phyloP scores from a whole-genome alignment of 1,140 invertebrate species.

The Drosophila lacertosa region DNA sequence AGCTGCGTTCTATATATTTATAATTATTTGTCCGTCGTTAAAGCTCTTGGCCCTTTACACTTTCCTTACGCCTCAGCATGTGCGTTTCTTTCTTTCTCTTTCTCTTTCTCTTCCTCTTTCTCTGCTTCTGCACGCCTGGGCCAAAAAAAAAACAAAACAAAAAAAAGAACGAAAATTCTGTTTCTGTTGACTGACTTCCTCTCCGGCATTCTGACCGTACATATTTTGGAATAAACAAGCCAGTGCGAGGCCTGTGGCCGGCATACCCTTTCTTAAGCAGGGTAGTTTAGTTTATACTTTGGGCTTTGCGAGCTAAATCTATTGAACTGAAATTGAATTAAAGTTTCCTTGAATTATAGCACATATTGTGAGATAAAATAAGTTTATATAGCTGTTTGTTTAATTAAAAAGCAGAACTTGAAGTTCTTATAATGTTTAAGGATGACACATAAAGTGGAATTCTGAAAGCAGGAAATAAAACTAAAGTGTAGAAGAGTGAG shows the following conservation, averaged over 20 bases:
- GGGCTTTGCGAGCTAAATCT: no score
- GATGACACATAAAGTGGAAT: not conserved
- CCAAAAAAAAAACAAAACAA: not conserved
- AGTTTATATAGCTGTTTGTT: no score
- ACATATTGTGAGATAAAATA: no score
- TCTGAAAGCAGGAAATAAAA: no score
- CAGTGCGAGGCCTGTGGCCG: not conserved
- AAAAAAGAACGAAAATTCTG: not conserved
- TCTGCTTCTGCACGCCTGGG: not conserved
- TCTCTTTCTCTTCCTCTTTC: slow-evolving; percentile 1
- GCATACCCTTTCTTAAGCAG: not conserved
- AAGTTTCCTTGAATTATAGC: no score
- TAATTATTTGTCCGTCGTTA: slow-evolving; percentile 10
- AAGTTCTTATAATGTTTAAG: not conserved
- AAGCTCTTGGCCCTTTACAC: slow-evolving; percentile 7
- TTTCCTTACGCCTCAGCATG: not conserved
- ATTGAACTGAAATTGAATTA: no score
- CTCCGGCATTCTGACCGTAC: slow-evolving; percentile 5
- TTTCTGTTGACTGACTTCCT: slow-evolving; percentile 19
- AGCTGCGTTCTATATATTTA: slow-evolving; percentile 36
- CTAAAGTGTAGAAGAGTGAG: no score
- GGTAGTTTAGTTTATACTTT: not conserved
- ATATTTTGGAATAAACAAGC: slow-evolving; percentile 13
- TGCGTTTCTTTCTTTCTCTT: not conserved
- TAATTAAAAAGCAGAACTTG: not conserved